phyloP scores from a whole-genome alignment of 2,888 invertebrate genomes.

The Andrena hattorfiana region DNA sequence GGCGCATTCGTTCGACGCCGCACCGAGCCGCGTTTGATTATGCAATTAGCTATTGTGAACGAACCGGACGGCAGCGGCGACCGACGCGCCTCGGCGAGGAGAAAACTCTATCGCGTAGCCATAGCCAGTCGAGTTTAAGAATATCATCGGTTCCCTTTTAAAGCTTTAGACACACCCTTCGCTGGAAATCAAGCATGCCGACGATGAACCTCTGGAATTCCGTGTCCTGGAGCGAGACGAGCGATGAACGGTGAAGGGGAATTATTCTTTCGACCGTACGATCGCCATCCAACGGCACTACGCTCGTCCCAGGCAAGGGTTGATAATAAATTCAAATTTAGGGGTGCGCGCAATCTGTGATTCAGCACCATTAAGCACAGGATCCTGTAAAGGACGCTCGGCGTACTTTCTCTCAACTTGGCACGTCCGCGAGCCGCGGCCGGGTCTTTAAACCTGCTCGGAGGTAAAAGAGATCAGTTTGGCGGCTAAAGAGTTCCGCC shows the following conservation, averaged over 20 bases:
- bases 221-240: background rate
- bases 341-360: conserved; percentile 84
- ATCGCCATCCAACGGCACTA: conserved; percentile 69
- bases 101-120: background rate
- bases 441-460: conserved; percentile 67
- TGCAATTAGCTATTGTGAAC: conserved; percentile 57
- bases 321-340: conserved; percentile 82
- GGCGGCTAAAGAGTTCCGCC: conserved; percentile 24
- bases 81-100: background rate
- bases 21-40: conserved; percentile 58
- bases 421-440: conserved; percentile 72
- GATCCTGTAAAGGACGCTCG: conserved; percentile 80
- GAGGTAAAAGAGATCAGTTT: conserved; percentile 69
- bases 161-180: background rate
- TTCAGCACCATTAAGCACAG: conserved; percentile 85
- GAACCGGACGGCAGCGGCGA: background rate
- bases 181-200: conserved; percentile 45
- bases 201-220: conserved; percentile 18
- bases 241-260: conserved; percentile 41
- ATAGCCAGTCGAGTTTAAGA: too few relatives aligned
- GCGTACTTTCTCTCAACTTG: conserved; percentile 77
- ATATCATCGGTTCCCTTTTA: too few relatives aligned
- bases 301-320: conserved; percentile 78
- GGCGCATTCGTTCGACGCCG: conserved; percentile 64
- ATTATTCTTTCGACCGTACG: conserved; percentile 73